These are phyloP conservation scores for Eurytoma adleriae DNA, from an alignment of 2,888 invertebrate species.

Conservation along the genomic window DNA sequence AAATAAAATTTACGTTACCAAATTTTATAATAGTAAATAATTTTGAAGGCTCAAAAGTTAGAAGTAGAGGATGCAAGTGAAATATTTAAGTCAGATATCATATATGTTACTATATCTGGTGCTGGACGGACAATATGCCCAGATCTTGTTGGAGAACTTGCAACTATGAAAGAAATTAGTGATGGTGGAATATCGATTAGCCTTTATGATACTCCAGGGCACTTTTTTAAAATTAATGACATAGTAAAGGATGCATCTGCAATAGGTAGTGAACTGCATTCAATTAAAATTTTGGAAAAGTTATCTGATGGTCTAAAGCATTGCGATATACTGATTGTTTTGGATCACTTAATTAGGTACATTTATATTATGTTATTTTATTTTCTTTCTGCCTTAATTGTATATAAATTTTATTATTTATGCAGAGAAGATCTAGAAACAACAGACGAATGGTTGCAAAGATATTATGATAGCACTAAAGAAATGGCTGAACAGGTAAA, in stretches of 20 bases:
- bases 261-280: slow-evolving; percentile 57
- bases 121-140: slow-evolving; percentile 63
- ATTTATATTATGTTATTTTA: slow-evolving; percentile 7
- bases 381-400: slow-evolving; percentile 47
- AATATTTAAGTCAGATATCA: slow-evolving; percentile 47
- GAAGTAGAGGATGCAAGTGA: slow-evolving; percentile 6
- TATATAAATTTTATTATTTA: slow-evolving; percentile 55
- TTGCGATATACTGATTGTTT: slow-evolving; percentile 78
- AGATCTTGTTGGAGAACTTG: slow-evolving; percentile 67
- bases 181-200: slow-evolving; percentile 64
- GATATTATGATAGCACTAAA: slow-evolving; percentile 72
- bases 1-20: slow-evolving; percentile 1
- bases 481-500: slow-evolving; percentile 78
- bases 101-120: slow-evolving; percentile 66
- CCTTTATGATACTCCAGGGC: slow-evolving; percentile 66
- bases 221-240: slow-evolving; percentile 62
- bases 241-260: slow-evolving; percentile 59
- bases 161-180: slow-evolving; percentile 62
- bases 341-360: slow-evolving; percentile 75
- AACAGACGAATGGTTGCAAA: slow-evolving; percentile 63
- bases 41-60: slow-evolving; percentile 45
- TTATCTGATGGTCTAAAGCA: slow-evolving; percentile 76
- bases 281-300: slow-evolving; percentile 75
- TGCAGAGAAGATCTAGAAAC: slow-evolving; percentile 65
- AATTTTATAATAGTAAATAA: slow-evolving; percentile 13